Conservation (phyloP, 2,113 vertebrate genomes). For the Myotis brandtii region DNA sequence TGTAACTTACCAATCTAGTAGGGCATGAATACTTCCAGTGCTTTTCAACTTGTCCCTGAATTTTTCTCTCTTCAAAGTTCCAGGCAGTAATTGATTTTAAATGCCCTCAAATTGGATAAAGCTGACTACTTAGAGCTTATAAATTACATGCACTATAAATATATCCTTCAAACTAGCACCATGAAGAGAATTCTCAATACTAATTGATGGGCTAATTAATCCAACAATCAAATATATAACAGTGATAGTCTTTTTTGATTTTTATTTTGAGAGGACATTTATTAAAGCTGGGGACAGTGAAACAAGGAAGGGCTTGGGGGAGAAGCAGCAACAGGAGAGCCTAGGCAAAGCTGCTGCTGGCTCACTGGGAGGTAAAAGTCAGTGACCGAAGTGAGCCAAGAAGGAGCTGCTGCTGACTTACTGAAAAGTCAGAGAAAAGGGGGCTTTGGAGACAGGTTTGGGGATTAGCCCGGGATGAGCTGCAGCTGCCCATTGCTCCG, state of each 20-base stretch:
- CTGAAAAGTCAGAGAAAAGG: not conserved
- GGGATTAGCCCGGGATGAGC: not conserved
- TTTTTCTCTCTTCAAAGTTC: slow-evolving; percentile 51
- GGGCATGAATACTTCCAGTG: slow-evolving; percentile 11
- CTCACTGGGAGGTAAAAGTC: not conserved
- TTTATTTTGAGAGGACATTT: not conserved
- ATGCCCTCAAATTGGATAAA: slow-evolving; percentile 49
- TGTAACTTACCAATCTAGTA: not conserved
- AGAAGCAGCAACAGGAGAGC: not conserved
- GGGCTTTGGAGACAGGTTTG: not conserved
- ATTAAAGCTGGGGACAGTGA: not conserved
- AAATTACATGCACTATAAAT: not conserved
- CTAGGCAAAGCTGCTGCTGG: not conserved
- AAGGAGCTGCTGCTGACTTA: not conserved
- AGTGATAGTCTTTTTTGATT: not conserved
- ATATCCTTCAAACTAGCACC: slow-evolving; percentile 26
- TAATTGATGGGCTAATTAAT: not conserved
- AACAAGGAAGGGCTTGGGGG: not conserved
- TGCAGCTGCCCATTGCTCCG: not conserved
- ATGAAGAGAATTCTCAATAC: slow-evolving; percentile 22
- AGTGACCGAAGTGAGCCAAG: not conserved
- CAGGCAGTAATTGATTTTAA: slow-evolving; percentile 51
- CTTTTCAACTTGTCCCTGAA: slow-evolving; percentile 64
- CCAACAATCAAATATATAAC: not conserved
- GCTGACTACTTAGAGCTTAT: slow-evolving; percentile 38